phyloP scores from a whole-genome alignment of 2,888 invertebrate species.

The Thecophora atra region DNA sequence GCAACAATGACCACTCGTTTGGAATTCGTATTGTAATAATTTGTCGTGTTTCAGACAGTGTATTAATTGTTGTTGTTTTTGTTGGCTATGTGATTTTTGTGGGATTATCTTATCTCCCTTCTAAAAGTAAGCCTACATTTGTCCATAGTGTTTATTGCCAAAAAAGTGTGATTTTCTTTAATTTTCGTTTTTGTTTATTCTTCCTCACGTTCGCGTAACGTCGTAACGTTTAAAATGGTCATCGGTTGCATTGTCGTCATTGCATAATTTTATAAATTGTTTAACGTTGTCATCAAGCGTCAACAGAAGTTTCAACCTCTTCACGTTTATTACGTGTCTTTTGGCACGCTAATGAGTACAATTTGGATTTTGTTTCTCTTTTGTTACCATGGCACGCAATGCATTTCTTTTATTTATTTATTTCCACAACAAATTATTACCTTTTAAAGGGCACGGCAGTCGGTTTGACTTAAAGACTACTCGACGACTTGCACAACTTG shows the following conservation, averaged over 20 bases:
- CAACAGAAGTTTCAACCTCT: constrained; percentile 22
- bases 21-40: no score
- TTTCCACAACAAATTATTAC: neutral
- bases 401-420: neutral
- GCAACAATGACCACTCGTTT: no score
- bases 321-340: constrained; percentile 40
- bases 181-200: neutral
- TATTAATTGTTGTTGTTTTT: no score
- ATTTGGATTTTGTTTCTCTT: neutral
- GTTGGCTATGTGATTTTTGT: neutral
- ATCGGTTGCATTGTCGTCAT: constrained; percentile 5
- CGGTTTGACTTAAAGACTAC: no score
- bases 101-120: constrained; percentile 1
- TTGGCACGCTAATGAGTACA: constrained; percentile 30
- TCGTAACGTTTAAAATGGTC: constrained; percentile 6
- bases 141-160: constrained; percentile 38
- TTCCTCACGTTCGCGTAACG: constrained; percentile 7
- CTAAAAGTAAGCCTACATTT: constrained; percentile 12
- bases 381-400: neutral
- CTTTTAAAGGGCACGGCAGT: neutral
- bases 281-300: neutral
- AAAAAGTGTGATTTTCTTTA: constrained; percentile 29
- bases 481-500: no score
- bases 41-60: no score
- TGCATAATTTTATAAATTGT: constrained; percentile 16